A percentile compares a stretch with the other conserved stretches of the same genome.
Conservation (phyloP, 2,888 invertebrate species). For the Emmelina monodactyla region DNA sequence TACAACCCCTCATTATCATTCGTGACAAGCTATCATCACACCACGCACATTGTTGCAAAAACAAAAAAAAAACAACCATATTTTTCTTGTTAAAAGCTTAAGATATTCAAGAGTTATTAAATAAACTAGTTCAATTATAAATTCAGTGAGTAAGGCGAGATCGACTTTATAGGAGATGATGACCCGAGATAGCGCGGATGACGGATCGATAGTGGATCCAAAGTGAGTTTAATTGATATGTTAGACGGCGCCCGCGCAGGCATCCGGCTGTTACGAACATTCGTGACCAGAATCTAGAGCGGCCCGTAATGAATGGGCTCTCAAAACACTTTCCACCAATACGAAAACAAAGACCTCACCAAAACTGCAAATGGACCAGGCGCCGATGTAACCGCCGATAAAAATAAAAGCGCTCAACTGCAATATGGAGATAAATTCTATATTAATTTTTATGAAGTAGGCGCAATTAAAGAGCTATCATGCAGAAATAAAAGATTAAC, state of each 20-base stretch:
- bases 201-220: constrained; percentile 49
- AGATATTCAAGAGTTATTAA: constrained; percentile 23
- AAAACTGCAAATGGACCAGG: neutral
- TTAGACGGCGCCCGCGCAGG: constrained; percentile 42
- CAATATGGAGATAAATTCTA: constrained; percentile 4
- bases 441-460: constrained; percentile 12
- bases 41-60: constrained; percentile 26
- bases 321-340: neutral
- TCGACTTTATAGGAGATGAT: constrained; percentile 53
- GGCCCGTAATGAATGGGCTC: constrained; percentile 15
- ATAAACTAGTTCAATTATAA: constrained; percentile 42
- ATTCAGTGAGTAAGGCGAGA: constrained; percentile 35
- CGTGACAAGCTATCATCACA: constrained; percentile 30
- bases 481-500: constrained; percentile 24
- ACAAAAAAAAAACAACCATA: constrained; percentile 15
- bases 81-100: constrained; percentile 16
- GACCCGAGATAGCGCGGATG: constrained; percentile 48
- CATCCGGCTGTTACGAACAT: constrained; percentile 21
- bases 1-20: constrained; percentile 7
- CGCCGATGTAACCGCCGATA: neutral
- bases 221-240: constrained; percentile 40
- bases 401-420: neutral
- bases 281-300: constrained; percentile 31
- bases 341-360: neutral
- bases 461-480: constrained; percentile 20